Conservation (phyloP, 1,140 invertebrate species). For the Harpegnathos saltator region DNA sequence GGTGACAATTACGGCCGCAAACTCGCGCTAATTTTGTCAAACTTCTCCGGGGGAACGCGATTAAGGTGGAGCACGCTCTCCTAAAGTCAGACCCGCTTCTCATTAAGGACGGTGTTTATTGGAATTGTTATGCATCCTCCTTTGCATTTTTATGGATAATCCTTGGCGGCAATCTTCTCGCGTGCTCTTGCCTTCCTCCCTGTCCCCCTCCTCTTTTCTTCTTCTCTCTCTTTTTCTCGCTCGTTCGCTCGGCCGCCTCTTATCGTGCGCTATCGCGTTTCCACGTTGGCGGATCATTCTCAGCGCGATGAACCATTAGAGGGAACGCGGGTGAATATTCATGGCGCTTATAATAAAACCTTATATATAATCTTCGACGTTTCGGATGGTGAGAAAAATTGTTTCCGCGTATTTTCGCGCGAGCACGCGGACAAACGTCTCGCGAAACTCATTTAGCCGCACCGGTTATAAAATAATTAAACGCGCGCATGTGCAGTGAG, state of each 20-base stretch:
- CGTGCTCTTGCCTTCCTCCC: neutral
- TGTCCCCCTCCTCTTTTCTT: too few species aligned
- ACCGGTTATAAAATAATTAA: constrained; percentile 55
- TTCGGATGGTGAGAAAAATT: constrained; percentile 1
- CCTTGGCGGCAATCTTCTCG: constrained; percentile 37
- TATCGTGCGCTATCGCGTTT: constrained; percentile 11
- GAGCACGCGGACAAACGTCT: constrained; percentile 5
- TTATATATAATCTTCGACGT: constrained; percentile 4
- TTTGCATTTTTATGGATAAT: constrained; percentile 61
- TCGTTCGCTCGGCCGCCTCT: neutral
- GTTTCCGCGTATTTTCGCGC: constrained; percentile 18
- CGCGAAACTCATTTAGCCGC: constrained; percentile 9
- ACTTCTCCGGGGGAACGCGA: constrained; percentile 40
- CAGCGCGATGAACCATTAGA: constrained; percentile 52
- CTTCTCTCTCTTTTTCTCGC: too few species aligned
- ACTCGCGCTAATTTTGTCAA: constrained; percentile 48
- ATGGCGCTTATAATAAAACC: constrained; percentile 31
- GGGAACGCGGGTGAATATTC: constrained; percentile 54
- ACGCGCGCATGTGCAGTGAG: neutral
- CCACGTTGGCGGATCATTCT: constrained; percentile 43
- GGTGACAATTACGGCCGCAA: constrained; percentile 39
- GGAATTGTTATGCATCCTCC: constrained; percentile 62
- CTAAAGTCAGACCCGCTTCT: constrained; percentile 48
- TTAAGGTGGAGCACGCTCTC: constrained; percentile 39
- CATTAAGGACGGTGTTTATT: constrained; percentile 65